Percentiles rank a stretch among this genome's conserved stretches.
These are phyloP conservation scores for Heliopora coerulea DNA, from an alignment of 92 coral and sea anemone species.

Conservation along the genomic window DNA sequence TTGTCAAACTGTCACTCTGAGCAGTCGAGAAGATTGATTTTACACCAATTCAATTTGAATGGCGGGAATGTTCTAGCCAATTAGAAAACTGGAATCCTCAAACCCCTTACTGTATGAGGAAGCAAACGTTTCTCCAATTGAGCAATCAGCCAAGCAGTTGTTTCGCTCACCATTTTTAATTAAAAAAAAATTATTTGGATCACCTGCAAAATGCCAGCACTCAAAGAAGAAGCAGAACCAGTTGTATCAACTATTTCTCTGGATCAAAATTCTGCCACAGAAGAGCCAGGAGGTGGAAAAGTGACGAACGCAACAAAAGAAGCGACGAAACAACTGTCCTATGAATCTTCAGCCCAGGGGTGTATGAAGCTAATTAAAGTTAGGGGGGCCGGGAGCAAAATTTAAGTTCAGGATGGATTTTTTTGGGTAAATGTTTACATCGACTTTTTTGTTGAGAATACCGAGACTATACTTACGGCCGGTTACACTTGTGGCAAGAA, in stretches of 20 bases:
- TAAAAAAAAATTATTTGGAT: not conserved
- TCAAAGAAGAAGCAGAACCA: slow-evolving; percentile 50
- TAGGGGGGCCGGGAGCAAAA: no score
- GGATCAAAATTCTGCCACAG: slow-evolving; percentile 28
- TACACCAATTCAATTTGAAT: no score
- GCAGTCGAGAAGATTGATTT: no score
- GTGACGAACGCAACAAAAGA: slow-evolving; percentile 21
- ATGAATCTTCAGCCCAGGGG: not conserved
- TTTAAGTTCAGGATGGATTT: no score
- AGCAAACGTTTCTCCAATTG: slow-evolving; percentile 75
- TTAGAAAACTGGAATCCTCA: not conserved
- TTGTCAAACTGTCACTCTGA: no score
- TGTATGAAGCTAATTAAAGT: no score
- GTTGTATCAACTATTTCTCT: slow-evolving; percentile 22
- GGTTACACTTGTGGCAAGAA: no score
- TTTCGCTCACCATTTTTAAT: not conserved
- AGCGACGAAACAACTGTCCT: not conserved
- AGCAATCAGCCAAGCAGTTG: slow-evolving; percentile 70
- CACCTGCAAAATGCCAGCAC: slow-evolving; percentile 51
- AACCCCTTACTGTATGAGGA: slow-evolving; percentile 62
- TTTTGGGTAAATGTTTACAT: no score
- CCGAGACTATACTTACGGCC: no score
- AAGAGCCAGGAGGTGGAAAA: slow-evolving; percentile 19
- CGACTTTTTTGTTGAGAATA: no score
- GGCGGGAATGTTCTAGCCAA: slow-evolving; percentile 33